phyloP scores from a whole-genome alignment of 2,797 vertebrate genomes.

The Rhynchonycteris naso region DNA sequence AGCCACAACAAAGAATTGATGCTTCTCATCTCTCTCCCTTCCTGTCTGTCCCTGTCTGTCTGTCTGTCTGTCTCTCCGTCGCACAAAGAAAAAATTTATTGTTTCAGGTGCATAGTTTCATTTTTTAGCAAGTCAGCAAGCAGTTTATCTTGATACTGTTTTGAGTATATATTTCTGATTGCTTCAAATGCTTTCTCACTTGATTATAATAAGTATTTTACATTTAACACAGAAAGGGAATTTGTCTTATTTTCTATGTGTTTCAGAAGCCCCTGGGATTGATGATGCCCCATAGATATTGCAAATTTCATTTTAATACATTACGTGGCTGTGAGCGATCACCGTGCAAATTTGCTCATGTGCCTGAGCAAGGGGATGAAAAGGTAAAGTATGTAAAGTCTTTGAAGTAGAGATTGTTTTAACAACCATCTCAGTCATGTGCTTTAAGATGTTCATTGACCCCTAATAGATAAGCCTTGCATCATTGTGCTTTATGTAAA shows the following conservation, averaged over 20 bases:
- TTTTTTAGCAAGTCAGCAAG: neutral
- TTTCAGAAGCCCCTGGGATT: slow-evolving; percentile 81
- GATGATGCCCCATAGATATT: slow-evolving; percentile 89
- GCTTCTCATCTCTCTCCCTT: too few species aligned
- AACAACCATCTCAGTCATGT: neutral
- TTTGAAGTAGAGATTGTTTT: neutral
- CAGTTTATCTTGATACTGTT: slow-evolving; percentile 10
- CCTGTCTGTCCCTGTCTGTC: too few species aligned
- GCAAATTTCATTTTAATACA: slow-evolving; percentile 92
- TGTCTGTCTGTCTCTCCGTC: too few species aligned
- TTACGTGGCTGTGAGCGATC: slow-evolving; percentile 86
- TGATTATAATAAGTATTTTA: slow-evolving; percentile 11
- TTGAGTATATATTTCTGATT: neutral
- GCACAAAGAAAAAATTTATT: too few species aligned
- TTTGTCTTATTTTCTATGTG: slow-evolving; percentile 69
- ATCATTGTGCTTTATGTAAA: neutral
- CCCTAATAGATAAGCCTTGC: neutral
- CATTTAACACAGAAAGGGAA: slow-evolving; percentile 42
- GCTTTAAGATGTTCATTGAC: neutral
- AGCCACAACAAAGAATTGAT: too few species aligned
- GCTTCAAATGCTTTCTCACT: slow-evolving; percentile 20
- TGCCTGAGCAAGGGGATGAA: slow-evolving; percentile 91
- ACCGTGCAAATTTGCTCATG: slow-evolving; percentile 90
- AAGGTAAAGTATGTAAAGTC: slow-evolving; percentile 87
- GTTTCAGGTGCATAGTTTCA: neutral